Percentiles rank a stretch among this genome's conserved stretches.
phyloP scores from a whole-genome alignment of 2,113 vertebrate species.

The Saimiri boliviensis region DNA sequence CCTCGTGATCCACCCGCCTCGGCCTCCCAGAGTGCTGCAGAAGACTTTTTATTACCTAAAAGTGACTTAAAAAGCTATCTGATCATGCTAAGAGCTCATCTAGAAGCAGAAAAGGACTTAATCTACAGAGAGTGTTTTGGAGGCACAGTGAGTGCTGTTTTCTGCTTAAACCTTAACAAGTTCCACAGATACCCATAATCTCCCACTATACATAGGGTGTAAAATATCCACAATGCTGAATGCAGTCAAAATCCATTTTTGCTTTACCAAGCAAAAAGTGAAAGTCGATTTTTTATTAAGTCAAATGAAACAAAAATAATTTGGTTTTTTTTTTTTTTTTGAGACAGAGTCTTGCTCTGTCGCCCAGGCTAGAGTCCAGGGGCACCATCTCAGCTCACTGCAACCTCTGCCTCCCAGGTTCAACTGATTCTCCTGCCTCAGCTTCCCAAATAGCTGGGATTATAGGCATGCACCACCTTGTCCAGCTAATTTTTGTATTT shows the following conservation, averaged over 20 bases:
- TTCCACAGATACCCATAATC: neutral
- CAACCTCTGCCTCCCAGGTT: too few relatives aligned
- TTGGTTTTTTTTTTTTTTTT: too few relatives aligned
- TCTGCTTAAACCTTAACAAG: neutral
- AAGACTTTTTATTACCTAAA: neutral
- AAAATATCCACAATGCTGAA: neutral
- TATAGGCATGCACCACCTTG: too few relatives aligned
- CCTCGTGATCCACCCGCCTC: too few relatives aligned
- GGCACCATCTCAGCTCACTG: too few relatives aligned
- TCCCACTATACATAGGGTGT: neutral
- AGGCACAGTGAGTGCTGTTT: neutral
- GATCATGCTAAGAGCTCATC: neutral
- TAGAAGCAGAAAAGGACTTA: neutral
- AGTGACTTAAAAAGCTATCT: neutral
- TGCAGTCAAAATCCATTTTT: slow-evolving; percentile 14
- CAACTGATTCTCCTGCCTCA: too few relatives aligned
- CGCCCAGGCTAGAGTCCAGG: too few relatives aligned
- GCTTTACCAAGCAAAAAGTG: slow-evolving; percentile 43
- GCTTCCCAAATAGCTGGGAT: too few relatives aligned
- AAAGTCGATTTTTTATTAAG: neutral
- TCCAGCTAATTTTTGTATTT: too few relatives aligned
- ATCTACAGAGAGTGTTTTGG: neutral
- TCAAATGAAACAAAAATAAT: slow-evolving; percentile 31
- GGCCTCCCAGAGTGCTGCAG: too few relatives aligned
- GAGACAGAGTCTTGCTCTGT: too few relatives aligned